These are phyloP conservation scores for Reticulitermes lucifugus DNA, from an alignment of 2,888 invertebrate genomes.

Conservation along the genomic window DNA sequence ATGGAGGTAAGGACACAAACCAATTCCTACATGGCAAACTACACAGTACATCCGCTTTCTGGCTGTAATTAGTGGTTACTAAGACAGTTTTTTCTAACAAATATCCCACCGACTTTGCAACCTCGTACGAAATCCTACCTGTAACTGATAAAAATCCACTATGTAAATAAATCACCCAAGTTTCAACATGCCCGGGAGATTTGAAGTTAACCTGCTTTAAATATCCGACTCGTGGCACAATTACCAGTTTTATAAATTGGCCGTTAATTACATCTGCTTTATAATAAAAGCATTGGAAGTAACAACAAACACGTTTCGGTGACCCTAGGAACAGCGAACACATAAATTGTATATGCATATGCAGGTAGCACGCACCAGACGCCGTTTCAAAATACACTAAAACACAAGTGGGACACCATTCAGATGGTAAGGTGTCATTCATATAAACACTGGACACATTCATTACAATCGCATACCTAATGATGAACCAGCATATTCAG, in stretches of 20 bases:
- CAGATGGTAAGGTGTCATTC: neutral
- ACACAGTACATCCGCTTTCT: too few relatives aligned
- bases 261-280: too few relatives aligned
- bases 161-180: neutral
- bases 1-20: too few relatives aligned
- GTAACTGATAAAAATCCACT: neutral
- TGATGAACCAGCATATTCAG: conserved; percentile 1
- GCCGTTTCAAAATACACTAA: conserved; percentile 26
- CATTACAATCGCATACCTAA: conserved; percentile 9
- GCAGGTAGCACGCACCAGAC: neutral
- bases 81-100: too few relatives aligned
- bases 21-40: too few relatives aligned
- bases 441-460: neutral
- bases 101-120: too few relatives aligned
- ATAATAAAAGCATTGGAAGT: too few relatives aligned
- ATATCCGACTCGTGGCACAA: neutral
- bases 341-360: neutral
- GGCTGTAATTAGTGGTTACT: too few relatives aligned
- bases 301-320: too few relatives aligned
- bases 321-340: neutral
- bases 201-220: neutral
- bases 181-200: conserved; percentile 22
- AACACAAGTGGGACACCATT: conserved; percentile 26
- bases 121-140: neutral
- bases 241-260: neutral